These are phyloP conservation scores for Zoanthus sansibaricus DNA, from an alignment of 92 coral and sea anemone genomes.

Conservation along the genomic window DNA sequence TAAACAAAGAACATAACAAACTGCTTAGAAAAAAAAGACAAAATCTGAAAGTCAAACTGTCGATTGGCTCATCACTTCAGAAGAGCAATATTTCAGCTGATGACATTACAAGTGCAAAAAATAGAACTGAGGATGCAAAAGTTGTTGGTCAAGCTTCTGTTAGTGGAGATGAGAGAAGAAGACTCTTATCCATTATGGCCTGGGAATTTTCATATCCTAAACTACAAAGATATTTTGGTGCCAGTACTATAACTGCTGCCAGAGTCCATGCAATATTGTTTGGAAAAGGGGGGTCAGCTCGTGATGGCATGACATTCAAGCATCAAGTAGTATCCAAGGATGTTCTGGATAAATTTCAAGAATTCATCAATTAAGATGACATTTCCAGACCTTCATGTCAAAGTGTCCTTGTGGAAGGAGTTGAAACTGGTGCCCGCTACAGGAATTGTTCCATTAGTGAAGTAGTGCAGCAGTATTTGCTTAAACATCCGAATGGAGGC, in stretches of 20 bases:
- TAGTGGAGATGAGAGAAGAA: slow-evolving; percentile 13
- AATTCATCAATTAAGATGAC: neutral
- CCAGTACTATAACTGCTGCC: slow-evolving; percentile 60
- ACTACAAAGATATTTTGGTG: slow-evolving; percentile 17
- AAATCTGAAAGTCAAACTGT: no score
- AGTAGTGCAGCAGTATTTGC: neutral
- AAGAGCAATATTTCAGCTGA: no score
- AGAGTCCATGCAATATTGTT: slow-evolving; percentile 61
- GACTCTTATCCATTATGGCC: slow-evolving; percentile 52
- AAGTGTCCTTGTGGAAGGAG: neutral
- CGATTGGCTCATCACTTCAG: no score
- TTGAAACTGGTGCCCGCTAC: neutral
- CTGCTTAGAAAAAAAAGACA: no score
- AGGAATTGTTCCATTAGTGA: neutral
- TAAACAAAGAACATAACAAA: no score
- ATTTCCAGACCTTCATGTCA: slow-evolving; percentile 2
- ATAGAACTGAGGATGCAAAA: neutral
- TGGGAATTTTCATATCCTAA: slow-evolving; percentile 29
- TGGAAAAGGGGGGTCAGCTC: slow-evolving; percentile 60
- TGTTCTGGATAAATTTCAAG: no score
- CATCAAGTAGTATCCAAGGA: slow-evolving; percentile 37
- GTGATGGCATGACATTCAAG: slow-evolving; percentile 29
- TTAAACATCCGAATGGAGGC: neutral
- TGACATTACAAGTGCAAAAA: no score
- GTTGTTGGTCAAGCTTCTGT: slow-evolving; percentile 5